Evolutionary conservation across 2,797 vertebrate genomes (phyloP).

Genomic region (Gila robusta): DNA sequence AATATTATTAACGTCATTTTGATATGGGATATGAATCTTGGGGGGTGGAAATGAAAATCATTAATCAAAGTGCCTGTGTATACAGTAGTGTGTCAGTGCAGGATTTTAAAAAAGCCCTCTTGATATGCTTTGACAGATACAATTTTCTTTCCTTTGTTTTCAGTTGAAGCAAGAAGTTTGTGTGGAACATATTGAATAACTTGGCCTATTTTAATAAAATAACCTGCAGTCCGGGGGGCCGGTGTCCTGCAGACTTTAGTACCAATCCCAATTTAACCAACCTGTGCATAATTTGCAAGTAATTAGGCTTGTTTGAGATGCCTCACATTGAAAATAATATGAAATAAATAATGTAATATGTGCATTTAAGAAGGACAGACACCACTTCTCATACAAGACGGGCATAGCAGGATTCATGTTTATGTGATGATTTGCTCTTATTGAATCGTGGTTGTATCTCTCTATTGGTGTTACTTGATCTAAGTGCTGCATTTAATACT

Average conservation of each 20-base stretch:
- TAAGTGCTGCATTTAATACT: too few species aligned
- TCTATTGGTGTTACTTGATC: too few species aligned
- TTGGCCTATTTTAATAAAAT: background rate
- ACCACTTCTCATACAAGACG: background rate
- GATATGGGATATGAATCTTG: background rate
- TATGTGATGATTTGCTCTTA: too few species aligned
- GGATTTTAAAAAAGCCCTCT: background rate
- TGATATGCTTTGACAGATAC: background rate
- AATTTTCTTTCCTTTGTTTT: background rate
- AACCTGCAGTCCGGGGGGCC: background rate
- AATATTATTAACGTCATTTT: background rate
- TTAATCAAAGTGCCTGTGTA: background rate
- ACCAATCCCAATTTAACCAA: background rate
- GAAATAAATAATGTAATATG: background rate
- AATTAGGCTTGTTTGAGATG: background rate
- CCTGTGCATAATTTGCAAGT: background rate
- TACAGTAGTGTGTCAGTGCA: background rate
- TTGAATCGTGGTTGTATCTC: too few species aligned
- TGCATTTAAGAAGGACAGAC: background rate
- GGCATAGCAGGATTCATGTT: background rate
- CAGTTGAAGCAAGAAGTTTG: background rate
- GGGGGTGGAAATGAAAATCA: background rate
- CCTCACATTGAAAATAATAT: background rate
- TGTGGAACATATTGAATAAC: background rate
- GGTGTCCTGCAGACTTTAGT: background rate